Conservation (phyloP, 2,888 invertebrate species). For the Bimastos eiseni region DNA sequence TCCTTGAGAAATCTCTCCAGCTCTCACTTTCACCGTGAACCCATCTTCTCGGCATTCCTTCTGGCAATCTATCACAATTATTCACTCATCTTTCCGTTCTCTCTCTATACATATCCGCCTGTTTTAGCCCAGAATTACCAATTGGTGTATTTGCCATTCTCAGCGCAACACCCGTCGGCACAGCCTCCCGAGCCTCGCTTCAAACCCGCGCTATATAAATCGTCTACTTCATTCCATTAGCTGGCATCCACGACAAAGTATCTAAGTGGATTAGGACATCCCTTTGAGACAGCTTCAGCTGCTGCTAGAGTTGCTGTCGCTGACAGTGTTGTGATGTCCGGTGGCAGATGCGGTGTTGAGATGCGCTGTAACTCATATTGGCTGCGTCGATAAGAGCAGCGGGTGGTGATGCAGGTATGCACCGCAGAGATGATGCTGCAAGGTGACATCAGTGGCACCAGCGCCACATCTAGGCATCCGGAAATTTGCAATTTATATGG, state of each 20-base stretch:
- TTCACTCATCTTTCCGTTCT: background rate
- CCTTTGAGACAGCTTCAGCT: background rate
- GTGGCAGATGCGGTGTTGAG: background rate
- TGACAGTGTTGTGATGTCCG: background rate
- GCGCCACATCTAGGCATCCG: background rate
- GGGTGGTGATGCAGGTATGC: background rate
- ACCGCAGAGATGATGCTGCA: too few relatives aligned
- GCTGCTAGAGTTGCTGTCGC: background rate
- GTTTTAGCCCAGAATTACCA: background rate
- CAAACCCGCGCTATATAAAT: background rate
- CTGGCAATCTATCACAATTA: background rate
- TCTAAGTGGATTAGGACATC: constrained; percentile 2
- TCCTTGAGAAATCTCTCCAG: background rate
- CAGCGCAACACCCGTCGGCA: background rate
- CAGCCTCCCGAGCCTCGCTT: background rate
- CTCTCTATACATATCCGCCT: background rate
- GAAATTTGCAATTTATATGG: background rate
- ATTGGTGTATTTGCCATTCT: background rate
- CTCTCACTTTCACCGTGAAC: background rate
- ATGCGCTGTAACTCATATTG: background rate
- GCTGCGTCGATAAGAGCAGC: background rate
- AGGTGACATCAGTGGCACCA: background rate
- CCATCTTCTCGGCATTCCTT: background rate
- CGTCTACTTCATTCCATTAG: constrained; percentile 1
- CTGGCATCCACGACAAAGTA: background rate